These are phyloP conservation scores for Onychomys torridus DNA, from an alignment of 2,797 vertebrate species.

Conservation along the genomic window DNA sequence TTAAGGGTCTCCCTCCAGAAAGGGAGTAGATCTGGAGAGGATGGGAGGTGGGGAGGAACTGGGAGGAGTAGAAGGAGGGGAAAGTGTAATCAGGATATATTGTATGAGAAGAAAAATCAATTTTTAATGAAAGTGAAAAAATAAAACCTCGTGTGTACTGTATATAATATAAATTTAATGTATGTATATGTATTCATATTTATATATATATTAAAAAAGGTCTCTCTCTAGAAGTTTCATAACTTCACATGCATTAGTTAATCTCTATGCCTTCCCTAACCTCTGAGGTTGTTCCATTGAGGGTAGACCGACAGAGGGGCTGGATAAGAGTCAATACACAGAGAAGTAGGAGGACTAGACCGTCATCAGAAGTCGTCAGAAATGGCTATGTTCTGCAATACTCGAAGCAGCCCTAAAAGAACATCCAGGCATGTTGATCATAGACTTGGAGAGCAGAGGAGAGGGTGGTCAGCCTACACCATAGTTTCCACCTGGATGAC, in stretches of 20 bases:
- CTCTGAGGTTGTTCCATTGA: background rate
- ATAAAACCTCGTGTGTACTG: too few relatives aligned
- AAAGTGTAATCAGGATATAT: background rate
- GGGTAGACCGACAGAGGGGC: background rate
- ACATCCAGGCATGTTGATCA: background rate
- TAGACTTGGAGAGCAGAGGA: background rate
- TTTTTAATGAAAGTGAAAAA: background rate
- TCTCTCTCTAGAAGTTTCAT: constrained; percentile 21
- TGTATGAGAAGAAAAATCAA: background rate
- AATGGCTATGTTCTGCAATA: background rate
- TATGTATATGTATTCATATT: too few relatives aligned
- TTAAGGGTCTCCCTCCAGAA: constrained; percentile 45
- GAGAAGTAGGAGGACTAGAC: background rate
- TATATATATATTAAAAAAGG: background rate
- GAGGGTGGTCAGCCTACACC: background rate
- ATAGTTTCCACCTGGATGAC: too few relatives aligned
- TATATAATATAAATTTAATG: background rate
- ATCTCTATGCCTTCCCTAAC: background rate
- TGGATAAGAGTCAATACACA: background rate
- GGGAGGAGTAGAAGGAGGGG: background rate
- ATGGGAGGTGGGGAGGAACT: background rate
- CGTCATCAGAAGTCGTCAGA: background rate
- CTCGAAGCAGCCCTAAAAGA: background rate
- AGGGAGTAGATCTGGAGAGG: background rate
- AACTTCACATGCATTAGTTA: background rate